Evolutionary conservation across 2,888 invertebrate species (phyloP), one percentile per base, ranked within the genome.

Genomic region (Eubasilissa splendida): DNA sequence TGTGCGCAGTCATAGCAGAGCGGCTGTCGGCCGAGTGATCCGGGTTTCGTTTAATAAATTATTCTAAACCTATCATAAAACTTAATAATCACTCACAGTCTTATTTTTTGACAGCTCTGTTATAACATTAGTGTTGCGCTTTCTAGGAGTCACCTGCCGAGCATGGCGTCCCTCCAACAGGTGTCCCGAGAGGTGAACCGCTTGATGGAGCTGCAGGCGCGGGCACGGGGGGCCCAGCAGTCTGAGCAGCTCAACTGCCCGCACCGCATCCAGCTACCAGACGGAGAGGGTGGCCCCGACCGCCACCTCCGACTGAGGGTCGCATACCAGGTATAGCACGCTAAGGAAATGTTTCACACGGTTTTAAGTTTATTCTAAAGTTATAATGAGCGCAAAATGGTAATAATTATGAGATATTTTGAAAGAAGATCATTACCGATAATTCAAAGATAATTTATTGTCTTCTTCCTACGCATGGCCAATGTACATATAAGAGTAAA

Each of bases 251-350:
- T 90, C 85, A 90, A 90, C 85, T 90, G 92, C 86, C 93, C 93
- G 85, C 93, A 92, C 86, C 92, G 92, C 88, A 92, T 93, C 88
- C 91, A 91, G 88, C 88, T 93, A 88, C 92, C 93, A 84, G 93
- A 93, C 88, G 92, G 93, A 86, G 93, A 93, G 88, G 92, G 91
- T 88, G 92, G 92, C 78, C 92, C 89, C 85, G 92, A 92, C 88
- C 90, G 92, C 85, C 91, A 92, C 86, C 88, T 92, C 86, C 92
- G 92, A 87, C 87, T 92, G 87, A 91, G 93, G 88, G 91, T 92
- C 87, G 91, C 92, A 88, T 92, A 93, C 89, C 93, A 93, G 92
- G 92, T 80, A 52, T 60, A 60, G 12, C 60, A 42, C 10, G 22
- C 33, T 1, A 56, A 8, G 71, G n/a, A 73, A 52, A 70, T 52